These are phyloP conservation scores for Arion vulgaris DNA, from an alignment of 1,140 invertebrate genomes.

Conservation along the genomic window DNA sequence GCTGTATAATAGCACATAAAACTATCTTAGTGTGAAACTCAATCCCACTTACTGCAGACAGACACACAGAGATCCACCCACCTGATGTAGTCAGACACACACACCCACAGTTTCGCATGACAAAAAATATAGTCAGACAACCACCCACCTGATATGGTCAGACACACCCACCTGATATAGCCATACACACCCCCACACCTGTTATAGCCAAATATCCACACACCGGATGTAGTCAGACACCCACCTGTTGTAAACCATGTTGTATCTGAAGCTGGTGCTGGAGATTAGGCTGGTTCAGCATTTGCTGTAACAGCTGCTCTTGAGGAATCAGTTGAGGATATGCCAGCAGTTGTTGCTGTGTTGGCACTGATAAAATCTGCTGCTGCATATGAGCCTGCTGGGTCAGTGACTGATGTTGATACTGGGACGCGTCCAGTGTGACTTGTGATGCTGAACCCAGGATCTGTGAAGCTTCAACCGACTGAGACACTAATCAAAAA, in stretches of 20 bases:
- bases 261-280: conserved; percentile 45
- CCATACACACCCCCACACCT: too few relatives aligned
- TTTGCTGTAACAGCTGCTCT: conserved; percentile 72
- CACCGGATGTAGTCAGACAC: not conserved
- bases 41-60: too few relatives aligned
- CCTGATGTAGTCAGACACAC: too few relatives aligned
- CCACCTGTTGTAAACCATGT: conserved; percentile 45
- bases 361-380: conserved; percentile 56
- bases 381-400: not conserved
- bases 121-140: not conserved
- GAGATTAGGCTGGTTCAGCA: conserved; percentile 56
- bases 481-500: not conserved
- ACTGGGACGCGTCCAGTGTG: not conserved
- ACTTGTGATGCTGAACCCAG: not conserved
- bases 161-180: conserved; percentile 42
- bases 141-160: conserved; percentile 18
- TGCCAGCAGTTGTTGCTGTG: conserved; percentile 51
- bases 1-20: too few relatives aligned
- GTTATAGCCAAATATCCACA: too few relatives aligned
- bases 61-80: too few relatives aligned
- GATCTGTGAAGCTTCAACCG: not conserved
- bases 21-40: too few relatives aligned
- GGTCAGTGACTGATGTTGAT: not conserved
- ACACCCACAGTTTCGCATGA: too few relatives aligned
- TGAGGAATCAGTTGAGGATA: conserved; percentile 52